These are phyloP conservation scores for Amphipoea oculea DNA, from an alignment of 2,888 invertebrate genomes.

Conservation along the genomic window DNA sequence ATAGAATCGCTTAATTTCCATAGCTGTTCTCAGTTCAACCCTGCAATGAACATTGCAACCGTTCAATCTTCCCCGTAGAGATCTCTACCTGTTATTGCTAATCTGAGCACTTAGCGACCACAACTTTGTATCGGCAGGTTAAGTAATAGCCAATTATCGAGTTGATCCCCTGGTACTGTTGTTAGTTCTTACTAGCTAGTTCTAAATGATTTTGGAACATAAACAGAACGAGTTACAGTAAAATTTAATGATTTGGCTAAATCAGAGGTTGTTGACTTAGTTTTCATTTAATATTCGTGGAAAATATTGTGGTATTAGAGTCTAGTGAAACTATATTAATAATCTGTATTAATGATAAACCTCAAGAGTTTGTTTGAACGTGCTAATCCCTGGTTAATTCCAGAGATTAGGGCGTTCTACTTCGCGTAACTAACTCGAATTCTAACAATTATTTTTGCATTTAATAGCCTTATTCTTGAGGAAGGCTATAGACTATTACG, in stretches of 20 bases:
- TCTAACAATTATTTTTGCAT: no score
- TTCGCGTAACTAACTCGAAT: no score
- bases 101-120: slow-evolving; percentile 49
- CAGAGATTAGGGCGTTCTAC: no score
- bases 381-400: no score
- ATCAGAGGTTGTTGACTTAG: not conserved
- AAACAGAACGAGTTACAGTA: slow-evolving; percentile 17
- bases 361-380: no score
- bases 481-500: no score
- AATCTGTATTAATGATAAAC: no score
- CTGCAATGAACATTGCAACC: slow-evolving; percentile 29
- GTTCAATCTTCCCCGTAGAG: slow-evolving; percentile 43
- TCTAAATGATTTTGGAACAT: slow-evolving; percentile 18
- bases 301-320: not conserved
- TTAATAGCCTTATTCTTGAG: no score
- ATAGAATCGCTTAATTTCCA: not conserved
- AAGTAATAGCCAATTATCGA: slow-evolving; percentile 59
- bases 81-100: slow-evolving; percentile 61
- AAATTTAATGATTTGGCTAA: slow-evolving; percentile 13
- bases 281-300: not conserved
- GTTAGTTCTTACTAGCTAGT: slow-evolving; percentile 10
- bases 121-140: slow-evolving; percentile 55
- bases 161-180: slow-evolving; percentile 45
- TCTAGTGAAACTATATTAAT: not conserved
- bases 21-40: slow-evolving; percentile 32